Evolutionary conservation across 2,797 vertebrate species (phyloP).

Genomic region (Nasua narica): DNA sequence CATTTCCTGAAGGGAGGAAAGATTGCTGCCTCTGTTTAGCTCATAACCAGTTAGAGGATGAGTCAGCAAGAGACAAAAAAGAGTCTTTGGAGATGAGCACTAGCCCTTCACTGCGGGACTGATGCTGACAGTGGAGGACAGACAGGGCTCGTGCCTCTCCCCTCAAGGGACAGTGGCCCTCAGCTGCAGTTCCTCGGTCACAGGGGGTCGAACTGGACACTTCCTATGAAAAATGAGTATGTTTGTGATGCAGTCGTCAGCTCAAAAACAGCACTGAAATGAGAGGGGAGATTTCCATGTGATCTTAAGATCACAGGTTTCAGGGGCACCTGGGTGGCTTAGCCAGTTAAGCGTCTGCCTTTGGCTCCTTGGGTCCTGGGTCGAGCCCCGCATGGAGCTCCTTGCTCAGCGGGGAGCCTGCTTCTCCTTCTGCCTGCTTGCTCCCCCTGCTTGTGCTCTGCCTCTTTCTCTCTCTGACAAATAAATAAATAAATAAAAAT

Average conservation of each 20-base stretch:
- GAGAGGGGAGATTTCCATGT: background rate
- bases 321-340: too few relatives aligned
- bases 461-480: too few relatives aligned
- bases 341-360: too few relatives aligned
- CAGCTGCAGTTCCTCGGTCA: background rate
- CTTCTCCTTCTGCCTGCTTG: too few relatives aligned
- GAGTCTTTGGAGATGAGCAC: background rate
- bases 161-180: background rate
- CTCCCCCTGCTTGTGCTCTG: too few relatives aligned
- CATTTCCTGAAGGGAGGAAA: conserved; percentile 5
- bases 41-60: background rate
- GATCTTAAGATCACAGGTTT: background rate
- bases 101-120: background rate
- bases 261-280: background rate
- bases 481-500: too few relatives aligned
- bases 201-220: background rate
- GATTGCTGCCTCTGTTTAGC: background rate
- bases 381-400: too few relatives aligned
- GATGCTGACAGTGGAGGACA: background rate
- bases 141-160: background rate
- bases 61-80: conserved; percentile 19
- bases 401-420: too few relatives aligned
- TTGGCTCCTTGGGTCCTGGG: too few relatives aligned
- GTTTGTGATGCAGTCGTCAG: background rate
- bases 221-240: background rate